Evolutionary conservation across 1,140 invertebrate species (phyloP).

Genomic region (Drepana arcuata): DNA sequence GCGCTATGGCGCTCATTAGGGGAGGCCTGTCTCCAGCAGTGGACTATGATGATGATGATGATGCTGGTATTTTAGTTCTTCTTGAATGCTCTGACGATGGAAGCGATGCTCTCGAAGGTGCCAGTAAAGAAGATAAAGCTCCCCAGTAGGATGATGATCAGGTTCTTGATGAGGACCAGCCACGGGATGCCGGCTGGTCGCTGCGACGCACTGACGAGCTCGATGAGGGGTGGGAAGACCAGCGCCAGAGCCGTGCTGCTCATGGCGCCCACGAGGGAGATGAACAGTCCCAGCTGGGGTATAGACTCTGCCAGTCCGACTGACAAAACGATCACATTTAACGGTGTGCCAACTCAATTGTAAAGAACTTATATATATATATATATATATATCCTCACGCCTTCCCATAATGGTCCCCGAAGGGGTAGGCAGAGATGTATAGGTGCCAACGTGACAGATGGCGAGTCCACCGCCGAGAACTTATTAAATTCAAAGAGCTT

Average conservation of each 20-base stretch:
- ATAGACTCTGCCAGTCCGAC: conserved; percentile 87
- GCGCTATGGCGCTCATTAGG: no score
- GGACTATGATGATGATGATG: no score
- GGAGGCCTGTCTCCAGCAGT: no score
- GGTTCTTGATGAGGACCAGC: conserved; percentile 73
- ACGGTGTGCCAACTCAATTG: no score
- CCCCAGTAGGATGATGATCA: conserved; percentile 78
- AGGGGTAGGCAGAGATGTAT: no score
- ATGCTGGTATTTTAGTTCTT: no score
- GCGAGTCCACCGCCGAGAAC: no score
- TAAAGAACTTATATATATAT: no score
- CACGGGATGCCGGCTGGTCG: conserved; percentile 50
- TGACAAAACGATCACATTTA: conserved; percentile 57
- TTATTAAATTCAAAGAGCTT: no score
- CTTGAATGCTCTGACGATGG: conserved; percentile 73
- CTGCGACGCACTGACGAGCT: conserved; percentile 76
- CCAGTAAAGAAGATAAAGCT: conserved; percentile 81
- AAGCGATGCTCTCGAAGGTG: conserved; percentile 79
- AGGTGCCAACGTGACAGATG: no score
- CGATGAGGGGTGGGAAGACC: conserved; percentile 90
- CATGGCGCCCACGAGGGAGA: conserved; percentile 91
- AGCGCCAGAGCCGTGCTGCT: conserved; percentile 90
- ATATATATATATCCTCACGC: no score
- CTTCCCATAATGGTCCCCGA: no score
- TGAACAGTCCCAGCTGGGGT: conserved; percentile 88